Conservation (phyloP, 2,113 vertebrate genomes). For the Lophochroa leadbeateri region DNA sequence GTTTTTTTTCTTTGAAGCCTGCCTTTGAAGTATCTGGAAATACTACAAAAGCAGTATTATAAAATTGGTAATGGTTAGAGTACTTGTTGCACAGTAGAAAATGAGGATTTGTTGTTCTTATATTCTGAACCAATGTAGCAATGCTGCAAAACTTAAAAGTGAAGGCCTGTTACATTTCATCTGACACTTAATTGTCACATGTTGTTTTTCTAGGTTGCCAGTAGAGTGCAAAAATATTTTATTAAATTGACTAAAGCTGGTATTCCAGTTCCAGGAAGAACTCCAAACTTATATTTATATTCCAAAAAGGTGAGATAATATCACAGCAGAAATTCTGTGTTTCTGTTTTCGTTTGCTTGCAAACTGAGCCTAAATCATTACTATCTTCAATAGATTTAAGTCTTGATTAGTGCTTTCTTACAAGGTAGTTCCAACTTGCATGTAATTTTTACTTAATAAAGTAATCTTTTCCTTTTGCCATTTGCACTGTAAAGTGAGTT, state of each 20-base stretch:
- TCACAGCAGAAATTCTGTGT: not conserved
- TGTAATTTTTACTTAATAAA: not conserved
- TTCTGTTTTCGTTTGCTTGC: not conserved
- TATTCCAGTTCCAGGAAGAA: slow-evolving; percentile 97
- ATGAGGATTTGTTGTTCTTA: not conserved
- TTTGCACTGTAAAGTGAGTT: not conserved
- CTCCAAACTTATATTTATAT: slow-evolving; percentile 97
- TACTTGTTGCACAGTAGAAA: not conserved
- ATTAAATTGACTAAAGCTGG: slow-evolving; percentile 99
- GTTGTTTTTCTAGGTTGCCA: slow-evolving; percentile 87
- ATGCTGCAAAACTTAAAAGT: not conserved
- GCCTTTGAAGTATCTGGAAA: not conserved
- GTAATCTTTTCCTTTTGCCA: not conserved
- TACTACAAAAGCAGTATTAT: not conserved
- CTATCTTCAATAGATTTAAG: not conserved
- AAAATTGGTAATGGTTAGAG: not conserved
- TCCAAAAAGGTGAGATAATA: slow-evolving; percentile 91
- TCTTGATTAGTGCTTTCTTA: not conserved
- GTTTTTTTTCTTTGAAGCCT: not conserved
- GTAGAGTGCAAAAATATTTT: slow-evolving; percentile 98
- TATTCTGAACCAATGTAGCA: not conserved
- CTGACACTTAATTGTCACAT: not conserved
- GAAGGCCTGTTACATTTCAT: not conserved
- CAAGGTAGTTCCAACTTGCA: not conserved
- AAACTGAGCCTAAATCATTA: not conserved